Percentiles rank a stretch among this genome's conserved stretches.
These are phyloP conservation scores for Todiramphus saurophagus DNA, from an alignment of 2,113 vertebrate species.

Conservation along the genomic window DNA sequence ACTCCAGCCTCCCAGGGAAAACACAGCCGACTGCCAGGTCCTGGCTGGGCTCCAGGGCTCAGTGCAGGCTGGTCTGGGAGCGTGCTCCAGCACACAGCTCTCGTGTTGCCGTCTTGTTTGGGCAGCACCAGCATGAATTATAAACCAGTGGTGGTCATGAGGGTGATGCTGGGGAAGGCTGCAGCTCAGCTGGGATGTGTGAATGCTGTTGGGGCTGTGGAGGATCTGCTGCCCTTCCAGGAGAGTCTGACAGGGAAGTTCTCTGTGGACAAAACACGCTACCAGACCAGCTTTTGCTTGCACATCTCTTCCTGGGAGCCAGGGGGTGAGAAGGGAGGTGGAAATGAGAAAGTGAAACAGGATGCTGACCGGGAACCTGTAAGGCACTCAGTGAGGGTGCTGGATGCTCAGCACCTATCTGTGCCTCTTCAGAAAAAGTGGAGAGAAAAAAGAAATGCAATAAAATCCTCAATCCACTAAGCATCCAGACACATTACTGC, in stretches of 20 bases:
- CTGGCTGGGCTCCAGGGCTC: not conserved
- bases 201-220: too few species aligned
- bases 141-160: not conserved
- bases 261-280: not conserved
- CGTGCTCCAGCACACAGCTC: not conserved
- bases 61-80: not conserved
- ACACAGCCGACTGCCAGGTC: too few species aligned
- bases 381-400: too few species aligned
- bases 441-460: not conserved
- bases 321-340: not conserved
- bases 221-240: not conserved
- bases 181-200: not conserved
- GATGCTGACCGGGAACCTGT: not conserved
- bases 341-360: not conserved
- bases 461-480: not conserved
- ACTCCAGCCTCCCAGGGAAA: not conserved
- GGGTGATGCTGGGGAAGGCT: not conserved
- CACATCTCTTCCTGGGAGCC: not conserved
- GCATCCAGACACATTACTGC: not conserved
- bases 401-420: not conserved
- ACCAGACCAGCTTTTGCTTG: not conserved
- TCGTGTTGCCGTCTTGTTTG: not conserved
- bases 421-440: not conserved
- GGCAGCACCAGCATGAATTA: not conserved
- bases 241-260: not conserved